Evolutionary conservation across 2,113 vertebrate species (phyloP), one percentile per base, ranked within the genome.

Genomic region (Tonatia bakeri): DNA sequence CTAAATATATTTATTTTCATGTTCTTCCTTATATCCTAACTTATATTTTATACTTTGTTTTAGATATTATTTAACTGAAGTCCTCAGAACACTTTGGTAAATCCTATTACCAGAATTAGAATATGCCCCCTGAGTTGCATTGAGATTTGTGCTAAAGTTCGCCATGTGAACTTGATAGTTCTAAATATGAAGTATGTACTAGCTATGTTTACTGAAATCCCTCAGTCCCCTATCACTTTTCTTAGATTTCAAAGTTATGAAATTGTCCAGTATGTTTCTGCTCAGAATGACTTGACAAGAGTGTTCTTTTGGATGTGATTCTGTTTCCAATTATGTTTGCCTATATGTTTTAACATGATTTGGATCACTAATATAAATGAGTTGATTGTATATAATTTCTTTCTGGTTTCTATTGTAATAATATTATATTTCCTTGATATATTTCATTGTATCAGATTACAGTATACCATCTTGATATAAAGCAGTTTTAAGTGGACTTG

Each of bases 101-200:
- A 92, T 84, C 56, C 45, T 85, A 87, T 83, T 84, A 93, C 70
- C 92, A 95, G 84, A 97, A 93, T 92, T 92, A 95, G 75, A 94
- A 96, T 90, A 95, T 86, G 75, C 65, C 38, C 52, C 43, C 59
- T 56, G 84, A 94, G 80, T 93, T 97, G 84, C 91, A 80, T 33
- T 87, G 92, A 96, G 80, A 96, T 98, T 92, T 96, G 96, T 96
- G 96, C 76, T 96, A 95, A 97, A 97, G 95, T 96, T 97, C 94
- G 96, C 87, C 93, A 92, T 90, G 90, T 1, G 70, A 97, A 95
- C 90, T 97, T 98, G 94, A 96, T 97, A 96, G 64, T 83, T 93
- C 90, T 95, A 92, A 96, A 91, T 59, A 94, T 94, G 96, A 96
- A 87, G 79, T 95, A 91, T 94, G 90, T 93, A 76, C 90, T 97